phyloP scores from a whole-genome alignment of 2,888 invertebrate genomes.

The Gymnosoma rotundatum region DNA sequence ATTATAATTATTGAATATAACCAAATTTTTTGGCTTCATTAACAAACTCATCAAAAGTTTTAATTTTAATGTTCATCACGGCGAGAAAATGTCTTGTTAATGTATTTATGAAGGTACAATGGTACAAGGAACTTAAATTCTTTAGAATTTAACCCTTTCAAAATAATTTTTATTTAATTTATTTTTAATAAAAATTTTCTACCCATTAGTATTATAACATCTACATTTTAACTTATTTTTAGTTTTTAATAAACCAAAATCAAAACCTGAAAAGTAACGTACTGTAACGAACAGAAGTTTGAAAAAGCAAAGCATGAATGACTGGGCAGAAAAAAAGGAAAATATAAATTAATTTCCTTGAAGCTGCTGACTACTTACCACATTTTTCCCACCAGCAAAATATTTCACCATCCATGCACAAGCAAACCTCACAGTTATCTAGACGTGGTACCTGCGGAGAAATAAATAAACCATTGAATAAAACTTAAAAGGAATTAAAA shows the following conservation, averaged over 20 bases:
- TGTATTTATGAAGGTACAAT: too few species aligned
- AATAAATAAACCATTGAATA: conserved; percentile 23
- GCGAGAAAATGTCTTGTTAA: too few species aligned
- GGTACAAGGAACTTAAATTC: too few species aligned
- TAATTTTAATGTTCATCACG: too few species aligned
- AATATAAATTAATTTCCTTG: not conserved
- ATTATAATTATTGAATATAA: too few species aligned
- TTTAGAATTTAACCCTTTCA: too few species aligned
- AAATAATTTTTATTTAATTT: not conserved
- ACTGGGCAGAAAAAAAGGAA: conserved; percentile 1
- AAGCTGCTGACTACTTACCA: conserved; percentile 79
- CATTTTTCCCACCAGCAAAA: conserved; percentile 87
- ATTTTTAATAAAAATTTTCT: not conserved
- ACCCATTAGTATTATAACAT: not conserved
- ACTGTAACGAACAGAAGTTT: not conserved
- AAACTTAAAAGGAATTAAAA: conserved; percentile 6
- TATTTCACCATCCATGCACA: conserved; percentile 86
- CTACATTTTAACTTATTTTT: not conserved
- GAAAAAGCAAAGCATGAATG: not conserved
- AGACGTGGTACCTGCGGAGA: conserved; percentile 84
- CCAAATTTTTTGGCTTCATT: too few species aligned
- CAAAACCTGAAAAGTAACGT: conserved; percentile 27
- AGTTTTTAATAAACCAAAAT: conserved; percentile 36
- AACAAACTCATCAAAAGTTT: too few species aligned
- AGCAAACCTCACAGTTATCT: conserved; percentile 86